Conservation (phyloP, 2,113 vertebrate genomes). For the Fulica atra region DNA sequence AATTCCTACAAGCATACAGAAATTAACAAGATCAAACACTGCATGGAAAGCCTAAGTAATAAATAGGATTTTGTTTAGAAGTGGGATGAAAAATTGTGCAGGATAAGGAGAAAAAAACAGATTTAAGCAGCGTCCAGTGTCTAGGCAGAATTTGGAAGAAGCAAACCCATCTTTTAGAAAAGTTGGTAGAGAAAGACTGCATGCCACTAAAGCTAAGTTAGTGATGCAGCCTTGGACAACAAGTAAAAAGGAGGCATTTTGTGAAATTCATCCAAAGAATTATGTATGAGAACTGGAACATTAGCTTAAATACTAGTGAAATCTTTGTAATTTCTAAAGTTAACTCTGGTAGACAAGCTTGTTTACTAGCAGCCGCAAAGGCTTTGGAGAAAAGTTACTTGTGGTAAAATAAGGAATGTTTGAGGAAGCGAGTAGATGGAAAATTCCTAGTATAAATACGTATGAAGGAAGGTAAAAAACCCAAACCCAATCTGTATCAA, state of each 20-base stretch:
- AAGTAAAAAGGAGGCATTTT: not conserved
- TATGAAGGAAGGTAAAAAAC: not conserved
- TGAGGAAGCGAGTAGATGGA: not conserved
- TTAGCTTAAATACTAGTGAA: not conserved
- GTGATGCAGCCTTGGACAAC: not conserved
- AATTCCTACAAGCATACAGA: not conserved
- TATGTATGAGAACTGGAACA: not conserved
- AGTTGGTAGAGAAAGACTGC: not conserved
- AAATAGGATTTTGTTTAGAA: not conserved
- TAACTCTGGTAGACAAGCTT: not conserved
- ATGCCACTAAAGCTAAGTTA: not conserved
- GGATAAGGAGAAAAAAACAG: not conserved
- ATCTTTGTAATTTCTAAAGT: not conserved
- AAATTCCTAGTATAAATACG: not conserved
- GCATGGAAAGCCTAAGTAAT: not conserved
- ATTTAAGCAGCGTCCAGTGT: not conserved
- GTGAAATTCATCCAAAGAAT: not conserved
- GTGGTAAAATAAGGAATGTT: not conserved
- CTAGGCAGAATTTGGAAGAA: not conserved
- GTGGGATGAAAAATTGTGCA: not conserved
- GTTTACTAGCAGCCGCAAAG: not conserved
- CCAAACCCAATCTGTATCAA: not conserved
- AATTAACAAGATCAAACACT: not conserved
- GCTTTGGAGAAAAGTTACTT: not conserved
- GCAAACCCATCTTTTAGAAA: not conserved